Evolutionary conservation across 2,797 vertebrate genomes (phyloP), one percentile per base, ranked within the genome.

Genomic region (Siniperca undulata): DNA sequence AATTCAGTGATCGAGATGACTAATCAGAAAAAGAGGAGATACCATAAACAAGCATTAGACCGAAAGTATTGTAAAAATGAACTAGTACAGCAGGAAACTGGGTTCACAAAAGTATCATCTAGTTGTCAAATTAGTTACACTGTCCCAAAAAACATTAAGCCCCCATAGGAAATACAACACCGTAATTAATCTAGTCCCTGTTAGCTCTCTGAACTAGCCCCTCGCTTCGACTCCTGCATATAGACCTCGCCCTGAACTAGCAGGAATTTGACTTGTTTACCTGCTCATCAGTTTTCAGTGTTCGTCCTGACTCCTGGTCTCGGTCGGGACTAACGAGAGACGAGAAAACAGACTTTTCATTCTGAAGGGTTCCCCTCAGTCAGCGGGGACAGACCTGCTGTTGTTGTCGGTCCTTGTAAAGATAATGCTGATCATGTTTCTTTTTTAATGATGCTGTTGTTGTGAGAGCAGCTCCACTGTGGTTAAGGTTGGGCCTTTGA

Each of bases 361-460:
- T 80, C 77, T 78, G 70, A 48, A 66, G 30, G 22, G 44, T 44
- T 74, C 27, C 65, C 80, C 80, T 78, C 82, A 67, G 82, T 85
- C 79, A 77, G 76, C n/a, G 6, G 79, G 76, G 79, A 84, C 59
- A 10, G 38, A 55, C 56, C 30, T 14, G 70, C 34, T 75, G 66
- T 0, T 72, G 58, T 3, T 70, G 79, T 73, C 9, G 3, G 73
- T 38, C 74, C 74, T 71, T 74, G 69, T 70, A 14, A 67, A 74
- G 50, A 80, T 48, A 77, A 71, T 53, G 73, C 71, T 81, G 74
- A 81, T 60, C 46, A 7, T 50, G 52, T 58, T 53, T 66, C 59
- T 76, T 69, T 52, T 75, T 83, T 82, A 81, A 81, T 76, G 67
- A 81, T 64, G 61, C 74, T 70, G 66, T 38, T 66, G 79, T 48